Evolutionary conservation across 2,797 vertebrate species (phyloP).

Genomic region (Sebastes hubbsi): DNA sequence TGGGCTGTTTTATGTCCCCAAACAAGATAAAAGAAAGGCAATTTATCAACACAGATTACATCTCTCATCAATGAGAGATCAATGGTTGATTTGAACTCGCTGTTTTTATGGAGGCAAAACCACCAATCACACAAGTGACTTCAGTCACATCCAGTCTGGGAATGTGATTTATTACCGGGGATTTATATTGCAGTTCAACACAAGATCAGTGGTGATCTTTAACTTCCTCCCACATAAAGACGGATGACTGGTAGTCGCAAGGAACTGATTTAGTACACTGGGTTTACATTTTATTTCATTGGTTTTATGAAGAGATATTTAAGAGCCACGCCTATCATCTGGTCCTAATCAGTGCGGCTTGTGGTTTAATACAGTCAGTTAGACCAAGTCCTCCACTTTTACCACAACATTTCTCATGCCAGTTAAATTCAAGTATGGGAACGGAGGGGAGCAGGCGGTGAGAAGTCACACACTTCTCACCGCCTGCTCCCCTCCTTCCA

Average conservation of each 20-base stretch:
- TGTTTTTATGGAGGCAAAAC: slow-evolving; percentile 56
- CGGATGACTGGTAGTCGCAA: slow-evolving; percentile 50
- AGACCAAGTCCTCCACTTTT: slow-evolving; percentile 42
- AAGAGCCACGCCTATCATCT: slow-evolving; percentile 60
- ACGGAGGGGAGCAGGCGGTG: slow-evolving; percentile 10
- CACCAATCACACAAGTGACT: slow-evolving; percentile 44
- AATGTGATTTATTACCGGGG: slow-evolving; percentile 42
- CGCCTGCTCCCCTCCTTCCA: too few species aligned
- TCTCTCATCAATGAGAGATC: slow-evolving; percentile 55
- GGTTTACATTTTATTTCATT: slow-evolving; percentile 59
- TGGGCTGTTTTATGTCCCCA: slow-evolving; percentile 35
- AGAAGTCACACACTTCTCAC: too few species aligned
- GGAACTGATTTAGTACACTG: slow-evolving; percentile 50
- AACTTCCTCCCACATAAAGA: slow-evolving; percentile 62
- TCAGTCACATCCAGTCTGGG: slow-evolving; percentile 35
- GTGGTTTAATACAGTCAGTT: slow-evolving; percentile 58
- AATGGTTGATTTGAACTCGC: slow-evolving; percentile 43
- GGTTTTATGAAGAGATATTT: slow-evolving; percentile 61
- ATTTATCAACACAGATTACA: slow-evolving; percentile 63
- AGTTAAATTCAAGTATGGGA: slow-evolving; percentile 47
- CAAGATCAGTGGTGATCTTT: slow-evolving; percentile 60
- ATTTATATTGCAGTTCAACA: slow-evolving; percentile 62
- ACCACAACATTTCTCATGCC: slow-evolving; percentile 43
- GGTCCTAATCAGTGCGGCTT: slow-evolving; percentile 60
- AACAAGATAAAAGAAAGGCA: slow-evolving; percentile 42